Base-by-base conservation (phyloP, 2,113 vertebrate species). In the Melanerpes formicivorus region DNA sequence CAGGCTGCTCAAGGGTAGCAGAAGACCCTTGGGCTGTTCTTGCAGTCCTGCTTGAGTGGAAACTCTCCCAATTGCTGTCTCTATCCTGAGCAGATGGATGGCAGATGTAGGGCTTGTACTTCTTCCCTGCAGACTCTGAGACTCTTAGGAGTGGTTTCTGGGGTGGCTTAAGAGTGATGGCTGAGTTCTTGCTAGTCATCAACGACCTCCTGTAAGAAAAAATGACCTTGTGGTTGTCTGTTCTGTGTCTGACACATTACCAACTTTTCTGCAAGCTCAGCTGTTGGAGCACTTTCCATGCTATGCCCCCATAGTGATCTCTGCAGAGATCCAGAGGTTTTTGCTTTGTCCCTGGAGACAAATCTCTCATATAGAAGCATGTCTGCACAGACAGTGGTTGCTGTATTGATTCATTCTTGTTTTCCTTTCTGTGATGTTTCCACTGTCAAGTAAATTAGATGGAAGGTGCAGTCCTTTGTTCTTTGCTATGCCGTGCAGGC, bases 51-150 rank as follows among this genome's bases (percentile, higher is more conserved):
- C 80, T 34, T 1, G 0, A 1, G 21, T 66, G 46, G 69, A 30
- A 50, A 5, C 18, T 17, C 1, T 1, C 18, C 46, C 48, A 14
- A 2, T 27, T 9, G n/a, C 50, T 26, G 0, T 0, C 32, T 22
- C 58, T 0, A 9, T 55, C n/a, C 37, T 50, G 34, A 0, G 2
- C 5, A 0, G 3, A 3, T 1, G 3, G 2, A 3, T 1, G 3
- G n/a, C 25, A 37, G 26, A 27, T 5, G 1, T 4, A 25, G 48
- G 63, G 30, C 1, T 7, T 50, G n/a, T 50, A 7, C 34, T 14
- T 25, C 42, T 87, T 11, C 65, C 27, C 37, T 34, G 9, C 0
- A 1, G 52, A 3, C n/a, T 40, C 79, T 44, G 1, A 34, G 21
- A 29, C 9, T 12, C 37, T 8, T 29, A 37, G 14, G 30, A 8